phyloP scores from a whole-genome alignment of 2,797 vertebrate genomes.

The Mallotus villosus region DNA sequence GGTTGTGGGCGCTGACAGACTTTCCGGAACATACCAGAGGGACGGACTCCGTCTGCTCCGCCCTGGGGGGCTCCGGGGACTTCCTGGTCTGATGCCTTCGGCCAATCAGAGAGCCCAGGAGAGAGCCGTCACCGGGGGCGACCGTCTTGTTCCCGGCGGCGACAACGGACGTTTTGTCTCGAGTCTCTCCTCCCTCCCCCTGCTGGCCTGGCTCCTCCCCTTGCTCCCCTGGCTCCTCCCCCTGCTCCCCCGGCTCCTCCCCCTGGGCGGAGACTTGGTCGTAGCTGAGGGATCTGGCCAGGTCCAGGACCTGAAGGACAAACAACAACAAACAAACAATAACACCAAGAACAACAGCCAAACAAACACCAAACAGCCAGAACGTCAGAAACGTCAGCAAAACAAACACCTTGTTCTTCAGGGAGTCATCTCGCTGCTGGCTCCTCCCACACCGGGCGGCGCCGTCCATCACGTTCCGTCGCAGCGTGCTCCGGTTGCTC shows the following conservation, averaged over 20 bases:
- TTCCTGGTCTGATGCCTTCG: conserved; percentile 80
- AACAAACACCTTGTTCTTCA: conserved; percentile 75
- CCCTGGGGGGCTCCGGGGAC: conserved; percentile 72
- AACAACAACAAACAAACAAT: no score
- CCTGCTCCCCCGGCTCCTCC: conserved; percentile 70
- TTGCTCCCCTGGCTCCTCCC: conserved; percentile 58
- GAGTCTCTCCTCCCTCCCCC: conserved; percentile 66
- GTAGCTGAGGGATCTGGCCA: conserved; percentile 94
- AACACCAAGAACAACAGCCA: no score
- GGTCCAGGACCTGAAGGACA: conserved; percentile 69
- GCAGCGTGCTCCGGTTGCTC: conserved; percentile 77
- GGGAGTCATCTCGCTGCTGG: conserved; percentile 81
- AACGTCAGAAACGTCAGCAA: no score
- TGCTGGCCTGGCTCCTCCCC: conserved; percentile 47
- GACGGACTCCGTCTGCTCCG: conserved; percentile 83
- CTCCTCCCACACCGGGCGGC: conserved; percentile 70
- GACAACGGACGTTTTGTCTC: not conserved
- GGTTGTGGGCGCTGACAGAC: conserved; percentile 93
- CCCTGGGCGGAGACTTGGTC: conserved; percentile 90
- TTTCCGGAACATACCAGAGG: conserved; percentile 88
- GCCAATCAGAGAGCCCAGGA: conserved; percentile 82
- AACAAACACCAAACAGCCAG: no score
- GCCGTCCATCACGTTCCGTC: conserved; percentile 81
- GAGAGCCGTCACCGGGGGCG: conserved; percentile 78
- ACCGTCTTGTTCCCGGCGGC: conserved; percentile 79